These are phyloP conservation scores for Drosophila parvula DNA, from an alignment of 1,140 invertebrate genomes.

Conservation along the genomic window DNA sequence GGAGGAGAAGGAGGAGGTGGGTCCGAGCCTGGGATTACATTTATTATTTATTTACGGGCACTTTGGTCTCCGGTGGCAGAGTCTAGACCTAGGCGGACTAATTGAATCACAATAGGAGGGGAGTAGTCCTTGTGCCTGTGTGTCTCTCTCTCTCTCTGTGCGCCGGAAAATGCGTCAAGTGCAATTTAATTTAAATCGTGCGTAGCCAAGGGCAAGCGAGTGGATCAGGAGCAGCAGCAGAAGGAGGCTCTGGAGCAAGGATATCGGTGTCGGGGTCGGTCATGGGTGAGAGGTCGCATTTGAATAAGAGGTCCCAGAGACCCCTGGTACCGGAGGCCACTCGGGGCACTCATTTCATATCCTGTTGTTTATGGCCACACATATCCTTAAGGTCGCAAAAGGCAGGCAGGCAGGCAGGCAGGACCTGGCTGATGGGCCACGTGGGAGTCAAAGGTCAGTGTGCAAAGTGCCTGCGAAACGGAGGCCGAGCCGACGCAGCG, in stretches of 20 bases:
- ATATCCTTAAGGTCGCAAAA: constrained; percentile 63
- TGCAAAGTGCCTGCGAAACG: constrained; percentile 25
- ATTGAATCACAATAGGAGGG: constrained; percentile 61
- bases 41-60: constrained; percentile 67
- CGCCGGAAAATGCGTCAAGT: constrained; percentile 70
- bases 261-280: constrained; percentile 18
- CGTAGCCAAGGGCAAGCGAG: constrained; percentile 67
- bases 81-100: constrained; percentile 48
- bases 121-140: neutral
- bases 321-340: constrained; percentile 38
- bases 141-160: constrained; percentile 1
- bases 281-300: constrained; percentile 31
- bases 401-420: neutral
- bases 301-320: constrained; percentile 16
- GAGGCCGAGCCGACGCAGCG: constrained; percentile 9
- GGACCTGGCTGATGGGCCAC: constrained; percentile 40
- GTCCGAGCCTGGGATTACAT: constrained; percentile 29
- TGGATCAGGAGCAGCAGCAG: constrained; percentile 18
- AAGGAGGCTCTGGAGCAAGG: constrained; percentile 18
- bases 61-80: constrained; percentile 1
- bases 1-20: neutral
- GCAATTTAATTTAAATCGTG: constrained; percentile 81
- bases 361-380: constrained; percentile 74
- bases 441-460: constrained; percentile 39
- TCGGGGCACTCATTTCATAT: constrained; percentile 64